Percentiles rank a stretch among this genome's conserved stretches.
Conservation (phyloP, 2,888 invertebrate genomes). For the Macaria notata region DNA sequence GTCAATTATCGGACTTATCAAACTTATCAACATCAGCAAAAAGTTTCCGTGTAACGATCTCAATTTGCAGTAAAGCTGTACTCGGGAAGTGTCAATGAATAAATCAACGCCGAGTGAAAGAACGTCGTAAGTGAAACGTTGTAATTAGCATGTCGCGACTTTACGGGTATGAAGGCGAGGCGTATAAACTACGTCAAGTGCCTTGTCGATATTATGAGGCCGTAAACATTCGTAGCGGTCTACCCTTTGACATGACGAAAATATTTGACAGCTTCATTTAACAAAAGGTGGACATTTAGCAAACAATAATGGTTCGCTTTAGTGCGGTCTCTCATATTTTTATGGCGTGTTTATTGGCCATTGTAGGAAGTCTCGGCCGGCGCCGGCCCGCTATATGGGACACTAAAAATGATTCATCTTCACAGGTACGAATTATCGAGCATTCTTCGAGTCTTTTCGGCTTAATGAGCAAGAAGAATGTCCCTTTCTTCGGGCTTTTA, state of each 20-base stretch:
- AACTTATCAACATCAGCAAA: conserved; percentile 10
- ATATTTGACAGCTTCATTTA: conserved; percentile 74
- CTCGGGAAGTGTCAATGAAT: conserved; percentile 26
- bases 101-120: conserved; percentile 26
- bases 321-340: conserved; percentile 73
- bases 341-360: conserved; percentile 79
- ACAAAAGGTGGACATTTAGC: conserved; percentile 75
- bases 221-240: conserved; percentile 17
- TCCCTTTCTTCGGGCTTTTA: conserved; percentile 19
- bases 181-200: conserved; percentile 19
- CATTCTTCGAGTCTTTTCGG: conserved; percentile 59
- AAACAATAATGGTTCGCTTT: conserved; percentile 73
- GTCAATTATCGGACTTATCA: conserved; percentile 18
- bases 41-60: conserved; percentile 14
- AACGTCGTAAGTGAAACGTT: conserved; percentile 46
- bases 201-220: conserved; percentile 19
- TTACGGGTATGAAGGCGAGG: conserved; percentile 42
- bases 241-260: conserved; percentile 51
- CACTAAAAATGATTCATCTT: conserved; percentile 74
- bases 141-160: conserved; percentile 54
- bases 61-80: conserved; percentile 25
- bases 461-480: conserved; percentile 57
- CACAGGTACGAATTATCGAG: conserved; percentile 61
- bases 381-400: conserved; percentile 52
- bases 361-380: conserved; percentile 62